A percentile compares a stretch with the other conserved stretches of the same genome.
These are phyloP conservation scores for Monopis laevigella DNA, from an alignment of 2,888 invertebrate genomes.

Conservation along the genomic window DNA sequence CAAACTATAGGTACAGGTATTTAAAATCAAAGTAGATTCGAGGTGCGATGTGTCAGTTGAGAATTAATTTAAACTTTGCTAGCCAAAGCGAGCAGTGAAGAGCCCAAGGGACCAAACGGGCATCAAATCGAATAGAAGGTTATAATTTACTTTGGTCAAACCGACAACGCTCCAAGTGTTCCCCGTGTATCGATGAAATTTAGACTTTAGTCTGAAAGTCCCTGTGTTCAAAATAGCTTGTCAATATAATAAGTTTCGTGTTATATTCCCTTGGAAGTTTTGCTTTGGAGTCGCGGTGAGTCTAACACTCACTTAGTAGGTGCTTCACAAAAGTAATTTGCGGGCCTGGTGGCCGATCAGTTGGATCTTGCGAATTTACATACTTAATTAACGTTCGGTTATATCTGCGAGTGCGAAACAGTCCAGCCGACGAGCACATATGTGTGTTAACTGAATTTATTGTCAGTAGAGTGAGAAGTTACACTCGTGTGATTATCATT, in stretches of 20 bases:
- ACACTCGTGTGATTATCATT: constrained; percentile 30
- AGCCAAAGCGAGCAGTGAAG: constrained; percentile 48
- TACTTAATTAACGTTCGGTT: constrained; percentile 42
- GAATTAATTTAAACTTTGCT: constrained; percentile 63
- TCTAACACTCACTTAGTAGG: constrained; percentile 46
- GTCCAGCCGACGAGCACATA: constrained; percentile 25
- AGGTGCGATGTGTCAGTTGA: constrained; percentile 55
- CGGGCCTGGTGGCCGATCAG: constrained; percentile 39
- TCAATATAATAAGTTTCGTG: constrained; percentile 15
- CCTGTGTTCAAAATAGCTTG: constrained; percentile 21
- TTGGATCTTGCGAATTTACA: constrained; percentile 44
- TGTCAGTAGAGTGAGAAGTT: constrained; percentile 31
- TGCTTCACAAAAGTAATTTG: constrained; percentile 48
- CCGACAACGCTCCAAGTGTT: constrained; percentile 41
- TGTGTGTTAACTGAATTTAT: constrained; percentile 37
- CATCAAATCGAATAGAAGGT: constrained; percentile 61
- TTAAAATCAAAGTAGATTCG: constrained; percentile 43
- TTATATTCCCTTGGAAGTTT: constrained; percentile 29
- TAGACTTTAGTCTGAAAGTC: constrained; percentile 28
- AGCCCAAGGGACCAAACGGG: constrained; percentile 48
- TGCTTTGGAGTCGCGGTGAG: constrained; percentile 32
- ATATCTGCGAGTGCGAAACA: constrained; percentile 29
- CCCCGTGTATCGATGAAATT: constrained; percentile 32
- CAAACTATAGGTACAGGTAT: constrained; percentile 21
- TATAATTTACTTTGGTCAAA: constrained; percentile 51